Conservation (phyloP, 2,113 vertebrate species). For the Strigops habroptila region DNA sequence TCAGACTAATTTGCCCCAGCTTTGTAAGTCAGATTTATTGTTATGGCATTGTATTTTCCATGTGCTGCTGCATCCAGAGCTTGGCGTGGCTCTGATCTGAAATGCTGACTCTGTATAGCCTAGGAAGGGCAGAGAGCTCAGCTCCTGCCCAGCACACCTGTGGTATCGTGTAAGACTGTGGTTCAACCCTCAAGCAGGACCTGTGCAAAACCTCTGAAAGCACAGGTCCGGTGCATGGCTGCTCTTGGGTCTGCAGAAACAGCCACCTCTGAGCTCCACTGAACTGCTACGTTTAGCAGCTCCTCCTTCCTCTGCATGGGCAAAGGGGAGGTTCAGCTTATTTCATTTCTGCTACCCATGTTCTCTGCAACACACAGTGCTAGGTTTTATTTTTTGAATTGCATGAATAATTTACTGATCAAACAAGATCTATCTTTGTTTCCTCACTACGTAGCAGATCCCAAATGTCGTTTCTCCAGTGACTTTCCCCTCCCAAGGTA, state of each 20-base stretch:
- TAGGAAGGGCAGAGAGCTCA: not conserved
- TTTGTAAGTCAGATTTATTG: not conserved
- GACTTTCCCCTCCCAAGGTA: not conserved
- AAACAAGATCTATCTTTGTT: not conserved
- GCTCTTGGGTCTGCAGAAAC: not conserved
- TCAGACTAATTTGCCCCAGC: not conserved
- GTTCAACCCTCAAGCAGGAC: rapidly evolving
- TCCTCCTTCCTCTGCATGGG: not conserved
- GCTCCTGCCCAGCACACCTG: not conserved
- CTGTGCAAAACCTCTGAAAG: rapidly evolving
- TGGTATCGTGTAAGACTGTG: rapidly evolving
- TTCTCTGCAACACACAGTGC: not conserved
- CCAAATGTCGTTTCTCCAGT: not conserved
- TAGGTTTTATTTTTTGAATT: not conserved
- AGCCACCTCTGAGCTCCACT: not conserved
- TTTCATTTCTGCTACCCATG: not conserved
- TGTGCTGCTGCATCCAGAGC: not conserved
- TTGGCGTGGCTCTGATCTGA: not conserved
- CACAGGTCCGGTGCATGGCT: not conserved
- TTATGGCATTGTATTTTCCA: not conserved
- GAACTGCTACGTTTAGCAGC: not conserved
- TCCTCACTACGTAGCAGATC: not conserved
- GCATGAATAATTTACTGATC: not conserved
- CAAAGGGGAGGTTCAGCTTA: not conserved
- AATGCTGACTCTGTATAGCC: not conserved